phyloP scores from a whole-genome alignment of 2,797 vertebrate genomes.

The Alca torda region DNA sequence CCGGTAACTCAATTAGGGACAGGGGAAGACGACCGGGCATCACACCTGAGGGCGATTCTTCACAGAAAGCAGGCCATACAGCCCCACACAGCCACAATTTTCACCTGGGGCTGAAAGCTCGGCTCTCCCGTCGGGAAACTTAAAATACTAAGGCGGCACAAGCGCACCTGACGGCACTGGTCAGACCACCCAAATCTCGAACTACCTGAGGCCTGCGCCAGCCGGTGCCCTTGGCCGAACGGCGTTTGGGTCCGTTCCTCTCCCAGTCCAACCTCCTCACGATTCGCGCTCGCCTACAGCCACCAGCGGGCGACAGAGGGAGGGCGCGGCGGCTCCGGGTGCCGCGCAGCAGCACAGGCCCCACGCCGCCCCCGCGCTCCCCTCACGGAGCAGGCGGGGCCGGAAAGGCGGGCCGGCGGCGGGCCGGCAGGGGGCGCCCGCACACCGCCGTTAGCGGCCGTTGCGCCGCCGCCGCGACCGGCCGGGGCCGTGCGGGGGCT shows the following conservation, averaged over 20 bases:
- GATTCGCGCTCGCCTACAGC: rapidly evolving
- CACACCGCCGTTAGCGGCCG: background rate
- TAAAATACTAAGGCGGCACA: rapidly evolving
- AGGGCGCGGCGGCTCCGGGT: too few species aligned
- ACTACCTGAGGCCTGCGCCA: background rate
- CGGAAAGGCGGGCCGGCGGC: rapidly evolving
- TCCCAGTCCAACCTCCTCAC: background rate
- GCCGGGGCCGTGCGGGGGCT: too few species aligned
- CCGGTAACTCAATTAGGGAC: background rate
- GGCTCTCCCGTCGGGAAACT: background rate
- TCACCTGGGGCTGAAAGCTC: background rate
- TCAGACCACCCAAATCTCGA: background rate
- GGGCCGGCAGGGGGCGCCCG: background rate
- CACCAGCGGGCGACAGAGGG: too few species aligned
- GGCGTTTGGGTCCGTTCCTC: rapidly evolving
- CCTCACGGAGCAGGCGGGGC: background rate
- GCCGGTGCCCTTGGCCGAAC: background rate
- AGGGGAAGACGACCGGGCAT: rapidly evolving
- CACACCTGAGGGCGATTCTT: background rate
- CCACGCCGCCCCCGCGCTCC: background rate
- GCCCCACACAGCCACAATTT: too few species aligned
- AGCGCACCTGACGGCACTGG: rapidly evolving
- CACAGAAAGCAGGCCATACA: background rate
- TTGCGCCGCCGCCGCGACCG: background rate
- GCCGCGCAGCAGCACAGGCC: background rate